phyloP scores from a whole-genome alignment of 2,113 vertebrate genomes.

The Carollia perspicillata region DNA sequence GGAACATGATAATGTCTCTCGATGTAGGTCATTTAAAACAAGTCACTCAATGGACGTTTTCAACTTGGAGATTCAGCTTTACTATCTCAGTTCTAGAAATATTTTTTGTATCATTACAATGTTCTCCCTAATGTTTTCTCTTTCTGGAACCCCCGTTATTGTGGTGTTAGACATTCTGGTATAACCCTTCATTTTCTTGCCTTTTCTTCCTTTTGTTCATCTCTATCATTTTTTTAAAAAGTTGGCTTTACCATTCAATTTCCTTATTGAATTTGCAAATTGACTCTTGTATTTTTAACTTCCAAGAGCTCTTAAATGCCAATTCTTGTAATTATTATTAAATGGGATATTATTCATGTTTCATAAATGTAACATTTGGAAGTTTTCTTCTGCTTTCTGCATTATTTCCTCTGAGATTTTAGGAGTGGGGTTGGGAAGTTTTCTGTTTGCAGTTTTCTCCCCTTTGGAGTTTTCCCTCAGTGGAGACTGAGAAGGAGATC shows the following conservation, averaged over 20 bases:
- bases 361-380: neutral
- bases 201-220: neutral
- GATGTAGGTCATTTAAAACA: neutral
- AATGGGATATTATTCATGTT: neutral
- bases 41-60: neutral
- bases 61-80: neutral
- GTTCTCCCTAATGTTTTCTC: neutral
- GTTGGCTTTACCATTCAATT: neutral
- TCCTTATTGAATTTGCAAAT: neutral
- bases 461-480: neutral
- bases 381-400: neutral
- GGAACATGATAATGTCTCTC: neutral
- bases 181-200: neutral
- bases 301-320: neutral
- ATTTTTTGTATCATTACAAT: neutral
- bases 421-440: fast-evolving
- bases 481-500: neutral
- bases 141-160: neutral
- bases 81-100: neutral
- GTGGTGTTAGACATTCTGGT: neutral
- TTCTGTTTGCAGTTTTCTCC: neutral
- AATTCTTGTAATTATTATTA: neutral
- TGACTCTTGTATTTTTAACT: neutral
- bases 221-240: neutral
- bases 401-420: neutral